Evolutionary conservation across 53 echinoderm and acorn worm species (phyloP), one percentile per base, ranked within the genome.

Genomic region (Pentamera pediparva): DNA sequence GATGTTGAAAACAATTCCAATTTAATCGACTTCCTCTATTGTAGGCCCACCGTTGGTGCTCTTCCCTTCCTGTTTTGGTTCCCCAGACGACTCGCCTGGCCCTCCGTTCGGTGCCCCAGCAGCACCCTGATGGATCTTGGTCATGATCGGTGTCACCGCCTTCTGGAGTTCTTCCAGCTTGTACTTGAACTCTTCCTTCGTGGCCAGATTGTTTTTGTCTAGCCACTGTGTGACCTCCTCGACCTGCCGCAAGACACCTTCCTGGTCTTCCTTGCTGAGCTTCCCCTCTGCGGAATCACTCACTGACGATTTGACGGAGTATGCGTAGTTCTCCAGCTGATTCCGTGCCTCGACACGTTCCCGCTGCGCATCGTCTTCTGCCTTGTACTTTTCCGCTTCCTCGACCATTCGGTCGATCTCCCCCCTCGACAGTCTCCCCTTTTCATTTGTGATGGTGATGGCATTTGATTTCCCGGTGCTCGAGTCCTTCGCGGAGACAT

Each of bases 401-500:
- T 75, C 49, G 26, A 89, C 76, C 93, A 93, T 93, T 13, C 84
- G 79, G 2, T 93, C 93, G 35, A 93, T 93, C 25, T 93, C 93
- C 36, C 81, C 93, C 35, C 84, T 86, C 30, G 86, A 80, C 70
- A 93, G 84, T 15, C 93, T 65, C 9, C 89, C 89, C 38, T 86
- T 89, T 71, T 89, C 89, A 51, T 89, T 89, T 38, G 84, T 89
- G 60, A 93, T 93, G 56, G 84, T 84, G 76, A 93, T 76, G n/a
- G 81, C 87, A 65, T 82, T 89, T 33, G 58, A 67, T 29, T 80
- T 84, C 4, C 89, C 89, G 5, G 89, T 89, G 62, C 87, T 84
- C 64, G 62, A 31, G 55, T 93, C 89, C 29, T 80, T 83, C 27
- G 93, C 93, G 17, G 86, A 76, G n/a, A 93, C 93, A 29, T 93